Conservation (phyloP, 2,888 invertebrate species). For the Adelognathus sp. region DNA sequence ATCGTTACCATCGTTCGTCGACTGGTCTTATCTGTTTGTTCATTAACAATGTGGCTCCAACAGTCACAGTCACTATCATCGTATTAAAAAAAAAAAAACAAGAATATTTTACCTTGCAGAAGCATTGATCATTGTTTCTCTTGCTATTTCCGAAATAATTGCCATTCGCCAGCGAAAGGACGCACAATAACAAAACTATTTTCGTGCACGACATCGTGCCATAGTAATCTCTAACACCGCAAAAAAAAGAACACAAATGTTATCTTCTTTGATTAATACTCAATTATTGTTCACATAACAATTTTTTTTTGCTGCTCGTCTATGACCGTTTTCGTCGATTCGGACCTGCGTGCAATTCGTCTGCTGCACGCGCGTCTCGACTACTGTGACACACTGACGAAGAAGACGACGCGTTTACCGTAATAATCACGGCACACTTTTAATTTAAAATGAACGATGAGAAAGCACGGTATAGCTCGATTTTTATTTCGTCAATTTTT, state of each 20-base stretch:
- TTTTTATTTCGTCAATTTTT: too few relatives aligned
- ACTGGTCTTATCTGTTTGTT: neutral
- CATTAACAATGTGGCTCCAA: neutral
- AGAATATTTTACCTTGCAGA: slow-evolving; percentile 73
- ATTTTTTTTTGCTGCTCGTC: neutral
- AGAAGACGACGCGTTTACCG: neutral
- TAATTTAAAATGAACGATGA: too few relatives aligned
- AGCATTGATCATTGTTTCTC: slow-evolving; percentile 72
- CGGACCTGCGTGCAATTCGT: neutral
- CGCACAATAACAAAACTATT: slow-evolving; percentile 50
- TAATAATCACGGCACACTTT: neutral
- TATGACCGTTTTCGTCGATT: neutral
- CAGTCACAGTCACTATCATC: neutral
- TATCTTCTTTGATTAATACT: neutral
- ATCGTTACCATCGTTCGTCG: neutral
- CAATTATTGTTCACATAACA: neutral
- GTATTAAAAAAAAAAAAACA: neutral
- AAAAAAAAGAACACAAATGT: neutral
- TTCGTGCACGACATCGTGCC: slow-evolving; percentile 51
- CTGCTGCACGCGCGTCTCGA: neutral
- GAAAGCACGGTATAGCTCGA: too few relatives aligned
- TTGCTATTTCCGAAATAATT: slow-evolving; percentile 73
- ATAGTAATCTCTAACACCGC: slow-evolving; percentile 19
- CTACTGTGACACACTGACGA: neutral
- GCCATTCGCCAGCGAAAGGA: slow-evolving; percentile 51